phyloP scores from a whole-genome alignment of 2,797 vertebrate genomes.

The Melanotaenia pygmaea region DNA sequence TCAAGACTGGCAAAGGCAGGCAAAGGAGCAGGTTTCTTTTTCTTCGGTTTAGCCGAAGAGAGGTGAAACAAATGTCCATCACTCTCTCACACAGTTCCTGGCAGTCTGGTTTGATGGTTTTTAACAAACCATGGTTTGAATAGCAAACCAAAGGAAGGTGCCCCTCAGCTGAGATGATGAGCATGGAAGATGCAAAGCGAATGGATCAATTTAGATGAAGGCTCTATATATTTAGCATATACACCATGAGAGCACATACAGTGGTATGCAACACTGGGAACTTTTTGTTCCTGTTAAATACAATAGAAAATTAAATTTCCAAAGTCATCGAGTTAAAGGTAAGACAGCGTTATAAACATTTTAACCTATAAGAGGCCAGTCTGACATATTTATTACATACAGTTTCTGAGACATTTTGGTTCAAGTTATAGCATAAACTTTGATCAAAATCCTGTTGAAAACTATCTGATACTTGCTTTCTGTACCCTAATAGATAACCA shows the following conservation, averaged over 20 bases:
- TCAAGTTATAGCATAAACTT: too few relatives aligned
- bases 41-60: conserved; percentile 59
- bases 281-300: neutral
- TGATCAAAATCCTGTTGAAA: too few relatives aligned
- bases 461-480: too few relatives aligned
- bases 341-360: neutral
- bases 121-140: conserved; percentile 39
- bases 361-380: too few relatives aligned
- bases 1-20: conserved; percentile 60
- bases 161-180: neutral
- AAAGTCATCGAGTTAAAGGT: neutral
- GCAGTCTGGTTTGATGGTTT: conserved; percentile 42
- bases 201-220: neutral
- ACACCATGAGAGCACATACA: neutral
- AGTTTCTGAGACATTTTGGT: too few relatives aligned
- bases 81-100: conserved; percentile 58
- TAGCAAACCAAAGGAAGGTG: conserved; percentile 27
- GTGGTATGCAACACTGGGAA: neutral
- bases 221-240: neutral
- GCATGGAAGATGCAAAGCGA: neutral
- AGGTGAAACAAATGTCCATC: conserved; percentile 70
- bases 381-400: too few relatives aligned
- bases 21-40: conserved; percentile 58
- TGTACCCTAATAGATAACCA: too few relatives aligned
- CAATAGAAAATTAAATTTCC: neutral